These are phyloP conservation scores for Cossypha polioptera DNA, from an alignment of 2,797 vertebrate genomes.

Conservation along the genomic window DNA sequence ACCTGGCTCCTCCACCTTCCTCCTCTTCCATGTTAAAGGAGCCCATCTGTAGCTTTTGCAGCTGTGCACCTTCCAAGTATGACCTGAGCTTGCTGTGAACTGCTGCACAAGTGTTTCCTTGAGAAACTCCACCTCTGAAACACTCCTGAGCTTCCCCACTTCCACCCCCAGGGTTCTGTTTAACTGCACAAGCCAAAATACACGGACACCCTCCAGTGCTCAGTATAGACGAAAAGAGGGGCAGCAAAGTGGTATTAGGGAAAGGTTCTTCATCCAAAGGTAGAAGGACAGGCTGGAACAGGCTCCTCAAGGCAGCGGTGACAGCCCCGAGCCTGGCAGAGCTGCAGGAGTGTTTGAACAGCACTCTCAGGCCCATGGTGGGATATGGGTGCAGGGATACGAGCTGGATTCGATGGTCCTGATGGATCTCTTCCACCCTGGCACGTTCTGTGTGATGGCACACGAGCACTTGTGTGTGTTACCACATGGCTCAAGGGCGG, in stretches of 20 bases:
- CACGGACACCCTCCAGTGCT: accelerated
- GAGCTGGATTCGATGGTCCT: accelerated
- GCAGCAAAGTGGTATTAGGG: accelerated
- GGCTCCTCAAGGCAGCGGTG: background rate
- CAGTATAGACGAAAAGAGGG: accelerated
- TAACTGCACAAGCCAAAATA: background rate
- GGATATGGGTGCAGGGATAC: accelerated
- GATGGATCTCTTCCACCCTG: accelerated
- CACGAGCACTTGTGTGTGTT: accelerated
- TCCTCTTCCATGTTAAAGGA: background rate
- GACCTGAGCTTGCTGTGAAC: accelerated
- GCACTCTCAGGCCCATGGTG: accelerated
- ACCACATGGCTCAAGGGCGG: accelerated
- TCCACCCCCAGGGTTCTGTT: accelerated
- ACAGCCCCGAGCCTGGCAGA: accelerated
- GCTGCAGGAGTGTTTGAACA: background rate
- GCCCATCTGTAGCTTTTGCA: background rate
- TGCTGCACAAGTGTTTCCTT: background rate
- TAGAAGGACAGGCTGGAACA: background rate
- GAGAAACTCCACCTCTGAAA: background rate
- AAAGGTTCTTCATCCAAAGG: background rate
- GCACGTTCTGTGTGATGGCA: accelerated
- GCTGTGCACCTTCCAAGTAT: accelerated
- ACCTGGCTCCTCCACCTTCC: background rate
- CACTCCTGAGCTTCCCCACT: background rate